phyloP scores from a whole-genome alignment of 2,113 vertebrate genomes.

The Mellivora capensis region DNA sequence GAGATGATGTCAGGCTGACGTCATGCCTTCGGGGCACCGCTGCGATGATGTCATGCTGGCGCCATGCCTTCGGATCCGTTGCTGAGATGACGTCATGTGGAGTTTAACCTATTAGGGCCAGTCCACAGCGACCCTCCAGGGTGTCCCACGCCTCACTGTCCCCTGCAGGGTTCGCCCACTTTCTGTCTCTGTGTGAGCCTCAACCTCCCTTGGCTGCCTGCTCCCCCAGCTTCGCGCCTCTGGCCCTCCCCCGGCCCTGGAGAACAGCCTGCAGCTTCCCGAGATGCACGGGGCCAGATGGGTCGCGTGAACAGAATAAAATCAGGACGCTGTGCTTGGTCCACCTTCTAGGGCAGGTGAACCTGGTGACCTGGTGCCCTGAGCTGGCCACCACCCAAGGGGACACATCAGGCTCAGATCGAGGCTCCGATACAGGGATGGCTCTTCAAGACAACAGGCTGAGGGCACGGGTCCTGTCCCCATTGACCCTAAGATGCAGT shows the following conservation, averaged over 20 bases:
- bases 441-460: background rate
- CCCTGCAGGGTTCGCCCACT: background rate
- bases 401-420: background rate
- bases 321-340: background rate
- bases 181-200: background rate
- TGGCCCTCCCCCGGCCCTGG: rapidly evolving
- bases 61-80: rapidly evolving
- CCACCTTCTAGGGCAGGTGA: background rate
- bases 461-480: background rate
- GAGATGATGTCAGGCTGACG: no score
- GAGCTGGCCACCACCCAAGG: background rate
- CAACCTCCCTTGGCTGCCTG: background rate
- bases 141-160: background rate
- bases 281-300: rapidly evolving
- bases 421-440: background rate
- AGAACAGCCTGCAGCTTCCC: background rate
- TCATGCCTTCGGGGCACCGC: background rate
- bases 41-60: rapidly evolving
- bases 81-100: no score
- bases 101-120: no score
- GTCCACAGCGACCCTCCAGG: background rate
- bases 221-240: rapidly evolving
- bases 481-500: no score
- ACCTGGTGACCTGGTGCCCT: background rate
- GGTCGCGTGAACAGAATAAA: background rate